Evolutionary conservation across 2,113 vertebrate genomes (phyloP), one percentile per base, ranked within the genome.

Genomic region (Garra rufa): DNA sequence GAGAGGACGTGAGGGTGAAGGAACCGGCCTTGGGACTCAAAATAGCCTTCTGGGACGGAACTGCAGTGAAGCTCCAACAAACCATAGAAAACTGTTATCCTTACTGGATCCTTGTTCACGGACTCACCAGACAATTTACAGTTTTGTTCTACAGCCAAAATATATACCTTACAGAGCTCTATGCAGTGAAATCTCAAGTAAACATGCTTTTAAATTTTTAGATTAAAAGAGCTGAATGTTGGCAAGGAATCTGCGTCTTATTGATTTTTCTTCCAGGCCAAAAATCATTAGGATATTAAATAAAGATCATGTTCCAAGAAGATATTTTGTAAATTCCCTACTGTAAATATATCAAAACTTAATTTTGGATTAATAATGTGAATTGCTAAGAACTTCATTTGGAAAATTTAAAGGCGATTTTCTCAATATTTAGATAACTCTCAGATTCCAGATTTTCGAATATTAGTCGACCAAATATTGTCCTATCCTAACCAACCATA

Each of bases 1-100:
- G n/a, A 73, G 38, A 46, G 24, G 24, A 34, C 24, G 13, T 76
- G 44, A 65, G 82, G 57, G 82, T 83, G 55, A 83, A 83, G 71
- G 26, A 75, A 65, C 38, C 44, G 21, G 71, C 73, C 73, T 69
- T 83, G 55, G 30, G 44, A 61, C 41, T 75, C 57, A 75, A 83
- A 83, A 83, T 48, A 76, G 73, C 82, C 59, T 65, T 52, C 28
- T 76, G 73, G 43, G 26, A 13, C 50, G 15, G 59, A 67, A 48
- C 61, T 7, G 43, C 61, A 67, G 11, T 44, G n/a, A 28, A 59
- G 43, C 30, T 70, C 61, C 34, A 84, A 43, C 19, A 50, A 65
- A 84, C 46, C 21, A 44, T 69, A 44, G 41, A 17, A 69, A 34
- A 61, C 38, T 46, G 69, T 26, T 63, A 61, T 19, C 14, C n/a